These are phyloP conservation scores for Drosophila baimaii DNA, from an alignment of 1,140 invertebrate species.

Conservation along the genomic window DNA sequence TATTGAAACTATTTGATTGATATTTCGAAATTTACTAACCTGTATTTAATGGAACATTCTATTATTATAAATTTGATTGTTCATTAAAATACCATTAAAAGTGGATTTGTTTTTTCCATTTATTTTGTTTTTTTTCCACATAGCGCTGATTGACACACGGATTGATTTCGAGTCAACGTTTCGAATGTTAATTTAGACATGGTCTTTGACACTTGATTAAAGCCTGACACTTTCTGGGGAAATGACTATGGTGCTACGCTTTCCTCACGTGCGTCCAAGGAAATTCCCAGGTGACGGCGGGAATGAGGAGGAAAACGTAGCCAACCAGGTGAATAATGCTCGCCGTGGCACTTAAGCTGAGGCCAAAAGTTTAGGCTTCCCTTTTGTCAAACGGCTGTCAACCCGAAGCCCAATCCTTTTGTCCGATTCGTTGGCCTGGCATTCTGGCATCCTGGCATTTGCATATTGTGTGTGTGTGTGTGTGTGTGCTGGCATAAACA, in stretches of 20 bases:
- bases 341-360: conserved; percentile 48
- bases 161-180: conserved; percentile 30
- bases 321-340: conserved; percentile 49
- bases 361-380: conserved; percentile 52
- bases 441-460: conserved; percentile 30
- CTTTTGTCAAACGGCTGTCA: conserved; percentile 60
- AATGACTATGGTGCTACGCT: conserved; percentile 4
- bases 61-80: neutral
- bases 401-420: conserved; percentile 56
- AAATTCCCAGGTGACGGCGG: conserved; percentile 25
- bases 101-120: neutral
- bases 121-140: neutral
- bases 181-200: conserved; percentile 41
- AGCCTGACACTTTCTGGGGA: conserved; percentile 17
- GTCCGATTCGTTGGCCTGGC: conserved; percentile 40
- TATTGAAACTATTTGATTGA: neutral
- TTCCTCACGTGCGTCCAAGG: conserved; percentile 11
- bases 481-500: conserved; percentile 50
- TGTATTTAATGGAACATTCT: neutral
- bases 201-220: conserved; percentile 54
- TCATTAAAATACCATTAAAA: neutral
- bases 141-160: conserved; percentile 26
- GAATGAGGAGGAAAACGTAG: conserved; percentile 1
- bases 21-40: neutral
- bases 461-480: conserved; percentile 39